These are phyloP conservation scores for Heterodera carotae DNA, from an alignment of 1,140 invertebrate species.

Conservation along the genomic window DNA sequence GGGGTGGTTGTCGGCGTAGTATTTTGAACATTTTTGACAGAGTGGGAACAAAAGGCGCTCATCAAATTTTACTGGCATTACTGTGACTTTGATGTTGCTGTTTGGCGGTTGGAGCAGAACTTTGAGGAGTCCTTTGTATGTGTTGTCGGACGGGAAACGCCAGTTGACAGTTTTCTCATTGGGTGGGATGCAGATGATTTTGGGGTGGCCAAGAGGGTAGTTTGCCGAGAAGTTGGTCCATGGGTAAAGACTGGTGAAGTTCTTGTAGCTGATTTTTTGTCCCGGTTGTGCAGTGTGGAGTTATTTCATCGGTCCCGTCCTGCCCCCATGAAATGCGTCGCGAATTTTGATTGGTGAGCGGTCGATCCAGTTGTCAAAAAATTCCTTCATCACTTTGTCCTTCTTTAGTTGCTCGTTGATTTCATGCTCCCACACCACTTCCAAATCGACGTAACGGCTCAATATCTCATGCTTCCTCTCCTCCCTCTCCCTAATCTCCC, in stretches of 20 bases:
- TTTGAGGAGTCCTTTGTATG: conserved; percentile 7
- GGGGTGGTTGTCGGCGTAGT: neutral
- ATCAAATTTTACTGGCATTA: conserved; percentile 24
- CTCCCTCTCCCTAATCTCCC: neutral
- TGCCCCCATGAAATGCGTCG: conserved; percentile 9
- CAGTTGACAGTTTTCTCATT: conserved; percentile 12
- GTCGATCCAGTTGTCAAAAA: conserved; percentile 7
- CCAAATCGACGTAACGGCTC: neutral
- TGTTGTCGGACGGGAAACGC: neutral
- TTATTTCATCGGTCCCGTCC: neutral
- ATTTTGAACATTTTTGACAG: conserved; percentile 3
- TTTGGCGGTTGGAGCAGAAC: conserved; percentile 6
- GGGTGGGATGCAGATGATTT: neutral
- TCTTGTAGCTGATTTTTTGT: conserved; percentile 9
- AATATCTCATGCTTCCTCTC: neutral
- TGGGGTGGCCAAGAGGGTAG: conserved; percentile 12
- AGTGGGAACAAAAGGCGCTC: conserved; percentile 14
- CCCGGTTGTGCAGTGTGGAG: neutral
- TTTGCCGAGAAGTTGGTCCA: neutral
- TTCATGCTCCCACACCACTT: conserved; percentile 19
- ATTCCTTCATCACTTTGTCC: conserved; percentile 5
- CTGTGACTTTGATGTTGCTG: conserved; percentile 1
- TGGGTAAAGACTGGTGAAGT: conserved; percentile 15
- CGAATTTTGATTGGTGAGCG: neutral
- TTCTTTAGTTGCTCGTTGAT: conserved; percentile 4